Percentiles rank a stretch among this genome's conserved stretches.
Conservation (phyloP, 2,888 invertebrate species). For the Urechis unicinctus region DNA sequence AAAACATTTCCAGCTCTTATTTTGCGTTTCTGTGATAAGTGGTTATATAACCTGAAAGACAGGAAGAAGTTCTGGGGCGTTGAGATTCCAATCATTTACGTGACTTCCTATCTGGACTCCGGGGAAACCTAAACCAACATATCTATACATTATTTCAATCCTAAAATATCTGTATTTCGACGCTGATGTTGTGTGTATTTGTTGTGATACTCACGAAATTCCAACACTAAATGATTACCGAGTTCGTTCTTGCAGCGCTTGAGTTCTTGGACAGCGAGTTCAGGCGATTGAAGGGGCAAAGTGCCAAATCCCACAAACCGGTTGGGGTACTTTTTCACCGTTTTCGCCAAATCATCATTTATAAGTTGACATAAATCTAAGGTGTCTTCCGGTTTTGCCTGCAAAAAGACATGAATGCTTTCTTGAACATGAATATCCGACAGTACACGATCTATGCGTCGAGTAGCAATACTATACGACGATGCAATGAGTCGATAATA, state of each 20-base stretch:
- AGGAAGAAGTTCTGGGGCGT: conserved; percentile 53
- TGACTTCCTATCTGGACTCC: conserved; percentile 58
- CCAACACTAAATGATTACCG: conserved; percentile 25
- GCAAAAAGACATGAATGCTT: no score
- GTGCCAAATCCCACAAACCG: conserved; percentile 54
- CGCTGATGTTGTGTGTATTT: no score
- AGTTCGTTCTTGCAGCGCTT: conserved; percentile 50
- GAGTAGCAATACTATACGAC: no score
- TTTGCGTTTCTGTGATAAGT: no score
- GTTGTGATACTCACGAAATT: no score
- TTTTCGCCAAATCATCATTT: conserved; percentile 55
- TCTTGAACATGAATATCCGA: no score
- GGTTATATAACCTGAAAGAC: conserved; percentile 56
- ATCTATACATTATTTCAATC: no score
- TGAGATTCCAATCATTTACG: conserved; percentile 56
- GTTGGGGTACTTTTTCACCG: conserved; percentile 50
- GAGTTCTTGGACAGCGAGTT: conserved; percentile 54
- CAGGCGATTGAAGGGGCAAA: conserved; percentile 55
- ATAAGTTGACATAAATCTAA: conserved; percentile 53
- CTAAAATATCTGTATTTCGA: no score
- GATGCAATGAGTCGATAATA: neutral
- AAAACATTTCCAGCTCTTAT: no score
- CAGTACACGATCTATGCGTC: no score
- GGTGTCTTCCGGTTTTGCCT: conserved; percentile 56
- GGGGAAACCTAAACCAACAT: conserved; percentile 43